Evolutionary conservation across 1,140 invertebrate species (phyloP).

Genomic region (Pseudomyrmex dendroicus): DNA sequence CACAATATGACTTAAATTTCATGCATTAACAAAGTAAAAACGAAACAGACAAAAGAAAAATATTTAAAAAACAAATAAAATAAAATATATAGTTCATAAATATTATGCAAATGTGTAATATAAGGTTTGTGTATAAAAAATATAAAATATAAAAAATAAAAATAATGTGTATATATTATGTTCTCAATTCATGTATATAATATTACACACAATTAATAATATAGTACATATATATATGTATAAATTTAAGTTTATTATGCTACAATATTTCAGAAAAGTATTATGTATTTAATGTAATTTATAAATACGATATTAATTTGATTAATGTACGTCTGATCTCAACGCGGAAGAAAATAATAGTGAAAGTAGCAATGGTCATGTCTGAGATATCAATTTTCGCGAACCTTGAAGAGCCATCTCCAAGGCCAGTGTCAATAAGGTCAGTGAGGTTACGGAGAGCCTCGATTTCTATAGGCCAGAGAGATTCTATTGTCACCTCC

Average conservation of each 20-base stretch:
- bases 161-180: not conserved
- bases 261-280: not conserved
- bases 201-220: too few relatives aligned
- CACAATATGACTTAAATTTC: not conserved
- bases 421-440: constrained; percentile 75
- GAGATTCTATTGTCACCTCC: constrained; percentile 21
- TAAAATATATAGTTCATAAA: not conserved
- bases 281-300: too few relatives aligned
- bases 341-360: not conserved
- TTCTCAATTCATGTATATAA: too few relatives aligned
- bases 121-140: not conserved
- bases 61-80: not conserved
- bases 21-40: not conserved
- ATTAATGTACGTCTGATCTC: not conserved
- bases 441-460: constrained; percentile 27
- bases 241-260: not conserved
- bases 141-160: not conserved
- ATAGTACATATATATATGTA: not conserved
- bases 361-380: not conserved
- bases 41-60: not conserved
- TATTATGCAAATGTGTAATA: not conserved
- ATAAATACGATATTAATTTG: not conserved
- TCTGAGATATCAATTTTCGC: constrained; percentile 66
- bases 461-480: constrained; percentile 38
- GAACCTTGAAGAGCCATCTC: constrained; percentile 42